Base-by-base conservation (phyloP, 2,797 vertebrate genomes). In the Eremophila alpestris region DNA sequence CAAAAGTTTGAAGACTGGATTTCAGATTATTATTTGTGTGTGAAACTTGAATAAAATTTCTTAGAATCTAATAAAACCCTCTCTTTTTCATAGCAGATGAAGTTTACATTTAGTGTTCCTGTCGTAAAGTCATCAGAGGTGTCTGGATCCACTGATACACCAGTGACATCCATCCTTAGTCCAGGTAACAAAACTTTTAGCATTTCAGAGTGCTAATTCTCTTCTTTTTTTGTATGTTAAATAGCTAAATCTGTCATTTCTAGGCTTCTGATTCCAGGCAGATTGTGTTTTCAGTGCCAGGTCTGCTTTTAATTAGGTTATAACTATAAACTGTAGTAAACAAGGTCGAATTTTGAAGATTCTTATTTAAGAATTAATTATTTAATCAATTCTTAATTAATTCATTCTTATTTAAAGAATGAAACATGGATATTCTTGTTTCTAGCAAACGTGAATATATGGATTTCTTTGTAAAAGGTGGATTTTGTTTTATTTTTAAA, bases 101-200 rank as follows among this genome's bases (percentile, higher is more conserved):
- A 98, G 95, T 99, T 99, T 97, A 99, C 98, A 18, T 99, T 99
- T 97, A 99, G 99, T 96, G 98, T 98, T 89, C 99, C 99, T 94
- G 98, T 99, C 65, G 97, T 98, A 87, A 99, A 99, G 97, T 97
- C 98, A 49, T 93, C 98, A 55, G 97, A 97, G 76, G 88, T 97
- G 90, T 97, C 98, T 80, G 97, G 97, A 95, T 98, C 98, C 84
- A 98, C 98, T 60, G 98, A 97, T 76, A 98, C 98, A 89, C 94
- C 98, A 46, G 93, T 96, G 77, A 90, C 97, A 41, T 95, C 98
- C 73, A 94, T 95, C 30, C 87, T 91, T 75, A 95, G 91, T 96
- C 84, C 97, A 96, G 98, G 99, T 99, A 97, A 96, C 76, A 92
- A 81, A 92, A 82, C 60, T 67, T 62, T 48, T 52, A 83, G n/a